phyloP scores from a whole-genome alignment of 2,113 vertebrate genomes.

The Stigmatopora nigra region DNA sequence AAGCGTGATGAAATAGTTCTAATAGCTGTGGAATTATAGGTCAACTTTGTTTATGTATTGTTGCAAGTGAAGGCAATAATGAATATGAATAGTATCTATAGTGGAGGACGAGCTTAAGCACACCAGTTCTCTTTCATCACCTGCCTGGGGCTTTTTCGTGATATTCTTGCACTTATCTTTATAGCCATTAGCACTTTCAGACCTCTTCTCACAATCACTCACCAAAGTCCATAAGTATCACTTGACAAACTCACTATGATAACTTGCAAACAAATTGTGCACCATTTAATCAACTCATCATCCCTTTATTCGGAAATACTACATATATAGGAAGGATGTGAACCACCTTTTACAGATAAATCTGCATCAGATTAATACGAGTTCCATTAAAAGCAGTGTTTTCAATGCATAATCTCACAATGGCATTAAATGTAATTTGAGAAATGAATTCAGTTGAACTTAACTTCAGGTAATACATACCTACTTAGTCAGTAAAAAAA shows the following conservation, averaged over 20 bases:
- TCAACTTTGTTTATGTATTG: constrained; percentile 41
- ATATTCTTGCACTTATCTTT: constrained; percentile 77
- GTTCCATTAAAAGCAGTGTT: too few species aligned
- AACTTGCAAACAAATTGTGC: constrained; percentile 56
- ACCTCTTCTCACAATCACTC: constrained; percentile 70
- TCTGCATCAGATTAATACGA: too few species aligned
- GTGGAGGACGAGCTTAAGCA: constrained; percentile 56
- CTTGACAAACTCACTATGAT: constrained; percentile 40
- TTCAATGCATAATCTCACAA: too few species aligned
- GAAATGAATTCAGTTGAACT: too few species aligned
- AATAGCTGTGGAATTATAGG: constrained; percentile 27
- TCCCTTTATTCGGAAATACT: too few species aligned
- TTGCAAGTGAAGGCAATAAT: constrained; percentile 51
- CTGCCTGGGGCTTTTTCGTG: constrained; percentile 69
- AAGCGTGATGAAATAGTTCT: constrained; percentile 34
- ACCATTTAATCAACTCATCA: too few species aligned
- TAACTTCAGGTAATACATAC: too few species aligned
- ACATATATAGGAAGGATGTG: too few species aligned
- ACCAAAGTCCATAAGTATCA: constrained; percentile 64
- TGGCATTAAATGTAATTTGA: too few species aligned
- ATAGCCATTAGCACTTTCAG: constrained; percentile 68
- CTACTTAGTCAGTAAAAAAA: too few species aligned
- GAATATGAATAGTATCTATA: constrained; percentile 49
- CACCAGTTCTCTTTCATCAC: constrained; percentile 62
- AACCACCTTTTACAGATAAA: too few species aligned